Conservation (phyloP, 2,113 vertebrate genomes). For the Equus przewalskii region DNA sequence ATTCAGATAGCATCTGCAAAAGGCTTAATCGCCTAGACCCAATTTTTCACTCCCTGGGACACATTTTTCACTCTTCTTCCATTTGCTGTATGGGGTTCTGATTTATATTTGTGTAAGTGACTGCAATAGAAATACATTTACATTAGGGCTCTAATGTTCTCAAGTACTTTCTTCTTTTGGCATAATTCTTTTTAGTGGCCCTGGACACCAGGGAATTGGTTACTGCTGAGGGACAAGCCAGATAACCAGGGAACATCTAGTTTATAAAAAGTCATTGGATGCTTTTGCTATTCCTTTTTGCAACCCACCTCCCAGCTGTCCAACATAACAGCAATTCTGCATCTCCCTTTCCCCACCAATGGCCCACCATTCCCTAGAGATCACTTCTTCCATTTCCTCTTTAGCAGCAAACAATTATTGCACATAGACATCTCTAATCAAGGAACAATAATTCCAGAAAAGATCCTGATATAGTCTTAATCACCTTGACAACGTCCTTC, state of each 20-base stretch:
- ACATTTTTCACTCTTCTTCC: conserved; percentile 64
- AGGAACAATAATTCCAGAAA: neutral
- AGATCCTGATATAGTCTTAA: neutral
- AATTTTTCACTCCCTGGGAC: conserved; percentile 59
- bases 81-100: conserved; percentile 11
- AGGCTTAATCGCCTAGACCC: conserved; percentile 60
- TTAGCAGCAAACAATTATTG: neutral
- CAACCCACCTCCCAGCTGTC: neutral
- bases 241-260: neutral
- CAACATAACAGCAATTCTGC: neutral
- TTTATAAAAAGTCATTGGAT: neutral
- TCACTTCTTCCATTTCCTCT: neutral
- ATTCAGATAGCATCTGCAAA: conserved; percentile 55
- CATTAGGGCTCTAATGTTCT: neutral
- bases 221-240: neutral
- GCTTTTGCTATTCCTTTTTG: neutral
- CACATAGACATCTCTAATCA: neutral
- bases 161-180: neutral
- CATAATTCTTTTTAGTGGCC: neutral
- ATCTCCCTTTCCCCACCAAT: neutral
- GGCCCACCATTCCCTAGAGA: neutral
- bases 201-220: neutral
- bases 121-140: conserved; percentile 5
- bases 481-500: neutral
- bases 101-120: conserved; percentile 44